These are phyloP conservation scores for Paratilapia polleni DNA, from an alignment of 2,113 vertebrate species.

Conservation along the genomic window DNA sequence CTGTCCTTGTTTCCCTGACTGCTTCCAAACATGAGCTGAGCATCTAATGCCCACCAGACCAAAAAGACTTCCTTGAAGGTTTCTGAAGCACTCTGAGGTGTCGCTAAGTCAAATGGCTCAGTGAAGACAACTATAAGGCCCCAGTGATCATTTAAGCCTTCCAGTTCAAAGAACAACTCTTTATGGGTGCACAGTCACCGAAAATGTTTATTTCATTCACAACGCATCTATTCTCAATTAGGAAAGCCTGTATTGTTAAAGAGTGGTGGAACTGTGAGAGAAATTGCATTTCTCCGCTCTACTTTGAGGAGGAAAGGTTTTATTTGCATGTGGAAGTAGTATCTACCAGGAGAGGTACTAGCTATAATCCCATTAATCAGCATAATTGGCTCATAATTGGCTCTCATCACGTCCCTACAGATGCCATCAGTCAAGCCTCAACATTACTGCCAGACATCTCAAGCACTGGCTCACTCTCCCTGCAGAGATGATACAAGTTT, in stretches of 20 bases:
- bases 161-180: background rate
- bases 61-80: background rate
- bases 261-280: background rate
- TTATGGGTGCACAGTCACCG: background rate
- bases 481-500: constrained; percentile 16
- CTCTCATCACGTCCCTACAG: constrained; percentile 65
- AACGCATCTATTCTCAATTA: background rate
- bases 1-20: constrained; percentile 26
- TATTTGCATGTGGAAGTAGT: constrained; percentile 50
- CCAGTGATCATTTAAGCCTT: constrained; percentile 22
- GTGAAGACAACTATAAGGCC: constrained; percentile 15
- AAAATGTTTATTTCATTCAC: constrained; percentile 20
- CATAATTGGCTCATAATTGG: constrained; percentile 71
- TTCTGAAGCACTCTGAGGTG: background rate
- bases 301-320: constrained; percentile 37
- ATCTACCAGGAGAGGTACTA: constrained; percentile 52
- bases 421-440: constrained; percentile 65
- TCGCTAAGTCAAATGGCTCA: constrained; percentile 14
- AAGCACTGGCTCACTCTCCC: constrained; percentile 10
- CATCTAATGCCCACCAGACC: constrained; percentile 18
- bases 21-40: constrained; percentile 33
- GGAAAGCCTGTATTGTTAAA: constrained; percentile 3
- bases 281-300: constrained; percentile 16
- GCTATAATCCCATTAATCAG: constrained; percentile 74
- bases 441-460: constrained; percentile 23